Evolutionary conservation across 2,113 vertebrate species (phyloP).

Genomic region (Phodopus roborovskii): DNA sequence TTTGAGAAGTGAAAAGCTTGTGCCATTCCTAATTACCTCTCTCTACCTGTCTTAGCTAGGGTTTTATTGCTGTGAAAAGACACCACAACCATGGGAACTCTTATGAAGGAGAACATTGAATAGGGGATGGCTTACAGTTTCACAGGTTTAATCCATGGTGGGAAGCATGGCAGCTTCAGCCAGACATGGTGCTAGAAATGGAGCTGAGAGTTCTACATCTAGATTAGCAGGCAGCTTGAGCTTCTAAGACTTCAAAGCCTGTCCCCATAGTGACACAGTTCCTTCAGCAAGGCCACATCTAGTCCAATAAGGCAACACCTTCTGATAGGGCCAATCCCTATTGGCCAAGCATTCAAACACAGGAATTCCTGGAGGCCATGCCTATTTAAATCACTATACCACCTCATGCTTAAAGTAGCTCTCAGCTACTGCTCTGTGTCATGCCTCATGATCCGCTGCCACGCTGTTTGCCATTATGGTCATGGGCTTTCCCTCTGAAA

Average conservation of each 20-base stretch:
- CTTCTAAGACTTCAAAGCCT: too few relatives aligned
- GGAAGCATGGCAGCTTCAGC: too few relatives aligned
- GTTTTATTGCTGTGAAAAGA: too few relatives aligned
- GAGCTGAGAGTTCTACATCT: too few relatives aligned
- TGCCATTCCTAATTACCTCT: too few relatives aligned
- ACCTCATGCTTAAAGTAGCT: background rate
- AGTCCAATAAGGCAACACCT: background rate
- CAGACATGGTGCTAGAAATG: too few relatives aligned
- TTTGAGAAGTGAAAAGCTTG: background rate
- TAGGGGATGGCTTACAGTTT: too few relatives aligned
- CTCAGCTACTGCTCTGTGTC: background rate
- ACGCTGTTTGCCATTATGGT: background rate
- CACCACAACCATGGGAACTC: too few relatives aligned
- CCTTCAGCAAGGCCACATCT: background rate
- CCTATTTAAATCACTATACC: background rate
- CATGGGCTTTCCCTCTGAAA: background rate
- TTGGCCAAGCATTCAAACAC: background rate
- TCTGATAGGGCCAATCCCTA: background rate
- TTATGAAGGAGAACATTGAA: too few relatives aligned
- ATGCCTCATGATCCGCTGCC: background rate
- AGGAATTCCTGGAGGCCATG: background rate
- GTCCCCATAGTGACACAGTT: background rate
- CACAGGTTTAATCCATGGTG: too few relatives aligned
- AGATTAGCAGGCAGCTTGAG: too few relatives aligned
- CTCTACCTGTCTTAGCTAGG: too few relatives aligned